Percentiles rank a stretch among this genome's conserved stretches.
Conservation (phyloP, 2,113 vertebrate species). For the Rafetus swinhoei region DNA sequence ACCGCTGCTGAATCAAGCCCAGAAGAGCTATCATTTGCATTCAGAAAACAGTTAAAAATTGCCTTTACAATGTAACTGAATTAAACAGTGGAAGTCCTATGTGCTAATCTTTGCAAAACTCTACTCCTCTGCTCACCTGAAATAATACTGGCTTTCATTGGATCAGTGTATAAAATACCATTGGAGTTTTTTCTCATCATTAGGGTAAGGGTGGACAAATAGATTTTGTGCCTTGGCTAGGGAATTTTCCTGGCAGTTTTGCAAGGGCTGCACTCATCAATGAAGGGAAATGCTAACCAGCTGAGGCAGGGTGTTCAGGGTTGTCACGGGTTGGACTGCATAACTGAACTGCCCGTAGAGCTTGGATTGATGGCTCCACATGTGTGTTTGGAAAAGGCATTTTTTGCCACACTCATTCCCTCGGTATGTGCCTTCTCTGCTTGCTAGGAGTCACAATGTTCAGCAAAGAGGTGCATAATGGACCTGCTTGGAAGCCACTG, state of each 20-base stretch:
- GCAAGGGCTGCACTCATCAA: neutral
- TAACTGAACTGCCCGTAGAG: rapidly evolving
- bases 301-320: neutral
- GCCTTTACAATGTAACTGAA: neutral
- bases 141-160: neutral
- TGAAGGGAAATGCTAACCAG: neutral
- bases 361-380: neutral
- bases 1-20: neutral
- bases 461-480: conserved; percentile 40
- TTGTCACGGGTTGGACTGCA: neutral
- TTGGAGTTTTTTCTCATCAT: neutral
- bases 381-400: conserved; percentile 38
- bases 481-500: conserved; percentile 37
- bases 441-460: conserved; percentile 18
- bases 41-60: neutral
- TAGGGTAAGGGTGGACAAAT: neutral
- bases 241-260: neutral
- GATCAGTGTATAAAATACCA: neutral
- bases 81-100: neutral
- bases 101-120: neutral
- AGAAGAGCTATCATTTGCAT: neutral
- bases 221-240: neutral
- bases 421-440: conserved; percentile 41
- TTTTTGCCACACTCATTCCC: conserved; percentile 44
- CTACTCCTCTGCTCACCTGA: neutral